A percentile compares a stretch with the other conserved stretches of the same genome.
phyloP scores from a whole-genome alignment of 37 sponge, comb jelly and placozoan species.

The Aphrocallistes beatrix region DNA sequence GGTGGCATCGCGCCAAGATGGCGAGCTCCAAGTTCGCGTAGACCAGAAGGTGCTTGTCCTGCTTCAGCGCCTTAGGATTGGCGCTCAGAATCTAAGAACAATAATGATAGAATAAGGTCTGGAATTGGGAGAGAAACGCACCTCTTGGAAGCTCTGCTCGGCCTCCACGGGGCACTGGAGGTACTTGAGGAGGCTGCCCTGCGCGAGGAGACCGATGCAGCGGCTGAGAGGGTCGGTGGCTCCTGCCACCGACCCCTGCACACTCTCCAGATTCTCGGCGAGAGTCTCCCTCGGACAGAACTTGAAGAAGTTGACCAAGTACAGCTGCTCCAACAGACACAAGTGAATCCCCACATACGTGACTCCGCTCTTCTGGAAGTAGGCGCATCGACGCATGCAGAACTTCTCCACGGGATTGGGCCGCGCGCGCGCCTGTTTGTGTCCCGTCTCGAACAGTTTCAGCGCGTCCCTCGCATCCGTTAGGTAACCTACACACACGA shows the following conservation, averaged over 20 bases:
- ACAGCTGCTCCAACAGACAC: not conserved
- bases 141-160: not conserved
- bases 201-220: not conserved
- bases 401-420: not conserved
- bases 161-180: not conserved
- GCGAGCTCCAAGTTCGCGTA: slow-evolving; percentile 66
- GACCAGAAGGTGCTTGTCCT: slow-evolving; percentile 69
- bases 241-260: not conserved
- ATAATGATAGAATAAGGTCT: not conserved
- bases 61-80: slow-evolving; percentile 17
- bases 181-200: not conserved
- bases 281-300: not conserved
- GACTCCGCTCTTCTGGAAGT: not conserved
- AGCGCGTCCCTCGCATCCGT: not conserved
- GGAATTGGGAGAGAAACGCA: not conserved
- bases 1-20: not conserved
- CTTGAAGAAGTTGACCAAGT: not conserved
- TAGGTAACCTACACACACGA: not conserved
- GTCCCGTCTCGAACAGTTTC: not conserved
- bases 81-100: not conserved
- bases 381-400: not conserved
- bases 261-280: not conserved
- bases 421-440: not conserved
- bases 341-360: not conserved
- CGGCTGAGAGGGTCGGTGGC: not conserved